phyloP scores from a whole-genome alignment of 1,140 invertebrate genomes.

The Psix sp. region DNA sequence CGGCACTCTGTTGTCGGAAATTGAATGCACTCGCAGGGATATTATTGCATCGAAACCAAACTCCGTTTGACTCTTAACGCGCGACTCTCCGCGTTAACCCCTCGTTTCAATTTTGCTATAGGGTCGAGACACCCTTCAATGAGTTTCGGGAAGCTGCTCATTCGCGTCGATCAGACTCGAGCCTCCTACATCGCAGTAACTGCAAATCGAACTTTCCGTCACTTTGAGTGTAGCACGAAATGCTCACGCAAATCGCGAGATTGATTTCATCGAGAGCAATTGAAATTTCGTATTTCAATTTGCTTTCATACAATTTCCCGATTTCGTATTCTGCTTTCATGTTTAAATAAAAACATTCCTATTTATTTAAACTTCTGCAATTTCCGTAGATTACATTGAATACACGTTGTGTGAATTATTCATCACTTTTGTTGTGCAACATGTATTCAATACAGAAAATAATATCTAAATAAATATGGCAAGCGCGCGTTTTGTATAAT shows the following conservation, averaged over 20 bases:
- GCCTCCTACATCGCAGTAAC: slow-evolving; percentile 60
- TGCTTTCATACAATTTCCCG: slow-evolving; percentile 50
- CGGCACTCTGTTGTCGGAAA: slow-evolving; percentile 61
- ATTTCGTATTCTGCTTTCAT: slow-evolving; percentile 46
- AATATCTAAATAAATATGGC: slow-evolving; percentile 25
- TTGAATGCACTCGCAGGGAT: slow-evolving; percentile 64
- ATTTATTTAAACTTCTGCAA: slow-evolving; percentile 45
- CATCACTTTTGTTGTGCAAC: slow-evolving; percentile 30
- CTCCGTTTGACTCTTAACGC: slow-evolving; percentile 62
- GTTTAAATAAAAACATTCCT: slow-evolving; percentile 45
- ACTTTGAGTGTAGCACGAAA: slow-evolving; percentile 57
- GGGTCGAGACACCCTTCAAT: slow-evolving; percentile 54
- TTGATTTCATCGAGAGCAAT: slow-evolving; percentile 60
- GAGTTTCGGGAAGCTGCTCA: slow-evolving; percentile 59
- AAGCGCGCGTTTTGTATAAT: neutral
- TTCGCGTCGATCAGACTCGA: slow-evolving; percentile 60
- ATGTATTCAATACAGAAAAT: slow-evolving; percentile 13
- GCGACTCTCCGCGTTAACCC: slow-evolving; percentile 56
- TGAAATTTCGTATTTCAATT: slow-evolving; percentile 57
- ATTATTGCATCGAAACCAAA: slow-evolving; percentile 65
- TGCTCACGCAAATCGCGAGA: slow-evolving; percentile 56
- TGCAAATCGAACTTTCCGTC: slow-evolving; percentile 61
- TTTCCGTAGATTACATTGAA: slow-evolving; percentile 32
- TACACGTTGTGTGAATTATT: slow-evolving; percentile 35
- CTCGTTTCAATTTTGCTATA: slow-evolving; percentile 64